Percentiles rank a stretch among this genome's conserved stretches.
phyloP scores from a whole-genome alignment of 2,797 vertebrate genomes.

The Taeniopygia guttata region DNA sequence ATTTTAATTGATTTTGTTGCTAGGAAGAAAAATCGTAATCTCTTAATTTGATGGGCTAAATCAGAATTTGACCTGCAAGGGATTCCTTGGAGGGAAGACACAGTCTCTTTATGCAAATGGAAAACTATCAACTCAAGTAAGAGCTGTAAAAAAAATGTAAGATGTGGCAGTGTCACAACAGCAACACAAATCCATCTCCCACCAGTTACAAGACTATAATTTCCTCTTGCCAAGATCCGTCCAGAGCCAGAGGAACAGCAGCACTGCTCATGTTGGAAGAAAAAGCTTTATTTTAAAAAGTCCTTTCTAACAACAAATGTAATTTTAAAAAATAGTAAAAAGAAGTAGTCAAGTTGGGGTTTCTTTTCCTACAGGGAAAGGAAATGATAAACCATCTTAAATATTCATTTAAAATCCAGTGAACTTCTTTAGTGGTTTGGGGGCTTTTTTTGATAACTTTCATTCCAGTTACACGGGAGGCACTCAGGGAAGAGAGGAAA shows the following conservation, averaged over 20 bases:
- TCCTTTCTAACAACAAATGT: conserved; percentile 50
- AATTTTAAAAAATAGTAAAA: conserved; percentile 41
- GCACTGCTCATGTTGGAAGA: neutral
- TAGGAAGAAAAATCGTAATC: neutral
- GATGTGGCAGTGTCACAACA: neutral
- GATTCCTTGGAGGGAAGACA: rapidly evolving
- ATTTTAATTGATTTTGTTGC: neutral
- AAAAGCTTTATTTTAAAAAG: conserved; percentile 59
- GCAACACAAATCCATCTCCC: neutral
- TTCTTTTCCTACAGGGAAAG: neutral
- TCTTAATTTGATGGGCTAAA: neutral
- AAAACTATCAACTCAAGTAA: neutral
- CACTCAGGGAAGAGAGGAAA: neutral
- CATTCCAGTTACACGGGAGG: neutral
- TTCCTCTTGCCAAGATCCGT: neutral
- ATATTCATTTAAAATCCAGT: conserved; percentile 48
- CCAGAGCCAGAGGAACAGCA: neutral
- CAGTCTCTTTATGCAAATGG: rapidly evolving
- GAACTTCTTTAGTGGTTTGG: neutral
- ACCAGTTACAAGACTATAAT: neutral
- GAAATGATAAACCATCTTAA: conserved; percentile 18
- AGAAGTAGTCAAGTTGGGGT: neutral
- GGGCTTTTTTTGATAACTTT: neutral
- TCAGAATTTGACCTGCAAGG: neutral
- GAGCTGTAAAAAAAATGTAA: neutral